Evolutionary conservation across 2,113 vertebrate species (phyloP), one percentile per base, ranked within the genome.

Genomic region (Chionomys nivalis): DNA sequence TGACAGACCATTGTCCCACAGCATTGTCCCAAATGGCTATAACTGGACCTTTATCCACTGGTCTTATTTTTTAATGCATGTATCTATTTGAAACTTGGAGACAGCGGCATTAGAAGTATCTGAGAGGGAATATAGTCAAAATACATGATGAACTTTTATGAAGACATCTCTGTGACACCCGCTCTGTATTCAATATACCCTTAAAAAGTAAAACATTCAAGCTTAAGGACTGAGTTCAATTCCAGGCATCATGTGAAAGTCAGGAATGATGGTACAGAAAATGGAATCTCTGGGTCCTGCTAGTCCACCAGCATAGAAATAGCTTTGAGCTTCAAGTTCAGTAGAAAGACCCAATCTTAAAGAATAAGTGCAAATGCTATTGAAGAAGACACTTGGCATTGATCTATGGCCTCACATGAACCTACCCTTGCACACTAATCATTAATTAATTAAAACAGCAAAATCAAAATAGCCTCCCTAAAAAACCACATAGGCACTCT

Each of bases 401-500:
- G 7, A 33, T 39, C 39, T 86, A 31, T 79, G 78, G 33, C 17
- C 49, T 81, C 13, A 23, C 31, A 21, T 7, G 4, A 31, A 23
- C 31, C 31, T 19, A 81, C 33, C 3, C 78, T 5, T 23, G 33
- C 49, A 55, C 49, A 81, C 49, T 33, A 81, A 39, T 39, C 42
- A 83, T 17, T 63, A 16, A 42, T 58, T 81, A 33, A 55, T 63
- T 63, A 42, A 83, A 26, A 63, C 23, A 83, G 10, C 26, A 39
- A 61, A 63, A n/a, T 17, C 26, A 39, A 61, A 63, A n/a, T 17
- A 1, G 28, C 42, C 3, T 72, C 4, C 4, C 13, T 28, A 26
- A 52, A 28, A 49, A 98, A 98, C 97, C 68, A 97, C 96, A 94
- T 96, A 97, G 97, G 98, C 90, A 79, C 89, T 97, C 94, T 90